These are phyloP conservation scores for Laterallus jamaicensis DNA, from an alignment of 2,113 vertebrate species.

Conservation along the genomic window DNA sequence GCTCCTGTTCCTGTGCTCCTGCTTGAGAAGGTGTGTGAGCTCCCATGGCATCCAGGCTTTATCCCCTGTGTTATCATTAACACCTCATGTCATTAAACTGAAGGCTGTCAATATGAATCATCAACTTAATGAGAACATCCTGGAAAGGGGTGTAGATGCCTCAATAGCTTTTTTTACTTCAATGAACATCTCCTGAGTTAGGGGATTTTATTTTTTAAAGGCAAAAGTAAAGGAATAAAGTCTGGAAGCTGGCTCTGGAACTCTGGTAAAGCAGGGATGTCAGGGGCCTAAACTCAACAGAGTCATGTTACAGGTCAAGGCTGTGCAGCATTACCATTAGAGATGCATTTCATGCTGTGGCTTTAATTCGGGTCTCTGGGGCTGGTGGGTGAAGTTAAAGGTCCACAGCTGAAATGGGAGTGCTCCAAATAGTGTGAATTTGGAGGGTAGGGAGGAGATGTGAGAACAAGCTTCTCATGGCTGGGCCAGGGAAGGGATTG, in stretches of 20 bases:
- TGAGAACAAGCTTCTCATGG: background rate
- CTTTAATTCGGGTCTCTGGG: background rate
- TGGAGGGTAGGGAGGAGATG: background rate
- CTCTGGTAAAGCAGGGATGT: background rate
- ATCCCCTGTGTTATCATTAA: background rate
- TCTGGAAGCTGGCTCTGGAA: background rate
- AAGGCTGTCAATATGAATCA: background rate
- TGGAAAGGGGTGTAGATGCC: background rate
- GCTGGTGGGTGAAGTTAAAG: background rate
- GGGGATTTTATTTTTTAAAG: background rate
- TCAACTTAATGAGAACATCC: background rate
- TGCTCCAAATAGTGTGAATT: background rate
- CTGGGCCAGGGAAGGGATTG: no score
- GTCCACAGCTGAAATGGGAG: background rate
- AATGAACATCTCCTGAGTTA: no score
- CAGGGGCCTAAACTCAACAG: background rate
- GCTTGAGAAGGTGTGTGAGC: background rate
- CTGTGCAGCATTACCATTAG: background rate
- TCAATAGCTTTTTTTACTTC: background rate
- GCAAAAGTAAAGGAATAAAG: background rate
- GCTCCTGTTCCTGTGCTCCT: background rate
- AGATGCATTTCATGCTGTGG: background rate
- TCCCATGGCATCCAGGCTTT: background rate
- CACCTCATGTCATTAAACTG: background rate
- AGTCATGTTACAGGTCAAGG: background rate